Evolutionary conservation across 2,797 vertebrate genomes (phyloP).

Genomic region (Acrossocheilus wenchowensis): DNA sequence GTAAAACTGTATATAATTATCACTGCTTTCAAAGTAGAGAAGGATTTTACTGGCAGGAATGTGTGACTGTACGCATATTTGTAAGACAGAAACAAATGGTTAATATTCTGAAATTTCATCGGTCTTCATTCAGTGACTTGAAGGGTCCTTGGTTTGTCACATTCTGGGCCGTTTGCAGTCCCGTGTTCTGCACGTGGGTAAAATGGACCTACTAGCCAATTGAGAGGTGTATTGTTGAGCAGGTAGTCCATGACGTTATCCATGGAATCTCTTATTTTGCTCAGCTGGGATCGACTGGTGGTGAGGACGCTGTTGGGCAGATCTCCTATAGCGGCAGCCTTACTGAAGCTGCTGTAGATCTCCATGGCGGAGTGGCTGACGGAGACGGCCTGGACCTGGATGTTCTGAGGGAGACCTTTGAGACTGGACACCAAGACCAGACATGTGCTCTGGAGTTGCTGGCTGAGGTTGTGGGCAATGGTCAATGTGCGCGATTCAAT

Average conservation of each 20-base stretch:
- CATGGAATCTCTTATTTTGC: conserved; percentile 86
- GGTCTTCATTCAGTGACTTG: conserved; percentile 14
- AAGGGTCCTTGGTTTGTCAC: conserved; percentile 20
- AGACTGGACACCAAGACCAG: conserved; percentile 81
- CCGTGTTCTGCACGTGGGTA: conserved; percentile 75
- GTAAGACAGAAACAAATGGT: conserved; percentile 4
- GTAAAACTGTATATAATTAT: not conserved
- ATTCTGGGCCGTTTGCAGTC: not conserved
- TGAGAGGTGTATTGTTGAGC: conserved; percentile 96
- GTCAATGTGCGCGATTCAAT: conserved; percentile 88
- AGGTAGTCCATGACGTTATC: conserved; percentile 94
- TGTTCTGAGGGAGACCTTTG: conserved; percentile 87
- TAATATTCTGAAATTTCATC: conserved; percentile 7
- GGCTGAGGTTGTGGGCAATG: conserved; percentile 84
- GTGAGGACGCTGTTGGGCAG: conserved; percentile 80
- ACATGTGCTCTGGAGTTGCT: conserved; percentile 92
- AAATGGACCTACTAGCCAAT: conserved; percentile 99
- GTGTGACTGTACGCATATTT: not conserved
- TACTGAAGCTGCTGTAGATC: conserved; percentile 80
- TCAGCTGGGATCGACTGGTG: conserved; percentile 83
- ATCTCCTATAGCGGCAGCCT: conserved; percentile 78
- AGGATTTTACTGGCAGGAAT: conserved; percentile 9
- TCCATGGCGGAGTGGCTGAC: conserved; percentile 80
- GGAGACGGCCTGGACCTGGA: conserved; percentile 85
- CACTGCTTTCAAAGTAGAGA: not conserved